Evolutionary conservation across 2,888 invertebrate species (phyloP), one percentile per base, ranked within the genome.

Genomic region (Meiosimyza decipiens): DNA sequence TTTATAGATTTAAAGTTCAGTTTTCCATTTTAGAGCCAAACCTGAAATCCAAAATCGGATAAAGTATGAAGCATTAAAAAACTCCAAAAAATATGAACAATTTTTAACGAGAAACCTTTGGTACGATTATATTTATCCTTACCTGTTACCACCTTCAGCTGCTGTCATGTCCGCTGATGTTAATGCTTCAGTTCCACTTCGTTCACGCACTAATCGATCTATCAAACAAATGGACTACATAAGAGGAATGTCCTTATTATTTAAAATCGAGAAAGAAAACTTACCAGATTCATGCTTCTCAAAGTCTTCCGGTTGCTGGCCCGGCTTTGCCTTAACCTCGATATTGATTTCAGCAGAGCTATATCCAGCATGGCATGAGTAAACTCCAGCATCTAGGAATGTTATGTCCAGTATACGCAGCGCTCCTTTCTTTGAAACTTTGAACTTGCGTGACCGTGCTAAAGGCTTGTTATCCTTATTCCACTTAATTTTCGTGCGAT

Each of bases 341-440:
- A 97, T 88, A 1, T 92, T 92, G 71, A 96, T 91, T 83, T 94
- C 94, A 0, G 96, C 96, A 71, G 92, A 91, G 66, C 94, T 94
- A 64, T 92, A 89, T 1, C 95, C 95, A 12, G 95, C 95, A 66
- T 94, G 91, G 83, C 97, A 97, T 0, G 95, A 94, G 84, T 96
- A 97, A 6, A 93, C 88, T 2, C 96, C 97, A 71, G 93, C 92
- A 86, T 97, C 97, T 3, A 92, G 90, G 78, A 94, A 91, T 0
- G 92, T 91, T 7, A 97, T 91, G 62, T 94, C 93, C 73, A 93
- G 91, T 74, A 98, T 95, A 74, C 95, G 91, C 16, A 98, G 89
- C 40, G 96, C 95, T 15, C 97, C 97, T 88, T 96, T 96, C 82
- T 94, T 94, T 13, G 96, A 96, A 69, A 96, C 94, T 85, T 95